Evolutionary conservation across 2,888 invertebrate species (phyloP).

Genomic region (Druceiella hillmani): DNA sequence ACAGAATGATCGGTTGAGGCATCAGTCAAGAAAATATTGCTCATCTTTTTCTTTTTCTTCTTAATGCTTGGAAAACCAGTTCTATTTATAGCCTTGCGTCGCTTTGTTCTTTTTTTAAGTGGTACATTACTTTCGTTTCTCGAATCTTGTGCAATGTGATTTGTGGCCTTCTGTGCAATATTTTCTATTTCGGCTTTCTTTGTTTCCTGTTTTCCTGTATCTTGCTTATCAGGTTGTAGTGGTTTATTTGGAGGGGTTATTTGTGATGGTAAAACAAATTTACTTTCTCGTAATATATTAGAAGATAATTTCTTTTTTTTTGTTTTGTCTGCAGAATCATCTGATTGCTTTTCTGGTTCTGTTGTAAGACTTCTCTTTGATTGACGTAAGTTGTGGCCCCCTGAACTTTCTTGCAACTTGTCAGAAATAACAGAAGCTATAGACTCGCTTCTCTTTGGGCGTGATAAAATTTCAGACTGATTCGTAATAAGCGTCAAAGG

Average conservation of each 20-base stretch:
- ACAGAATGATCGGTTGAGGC: conserved; percentile 33
- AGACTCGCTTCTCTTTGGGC: conserved; percentile 44
- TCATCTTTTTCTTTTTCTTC: conserved; percentile 69
- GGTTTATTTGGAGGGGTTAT: conserved; percentile 39
- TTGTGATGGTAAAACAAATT: conserved; percentile 41
- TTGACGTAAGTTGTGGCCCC: conserved; percentile 45
- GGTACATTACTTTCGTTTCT: too few species aligned
- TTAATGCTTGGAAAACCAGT: conserved; percentile 85
- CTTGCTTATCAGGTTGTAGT: conserved; percentile 38
- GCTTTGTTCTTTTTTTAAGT: conserved; percentile 46
- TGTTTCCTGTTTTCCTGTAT: conserved; percentile 31
- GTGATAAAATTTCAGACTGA: conserved; percentile 33
- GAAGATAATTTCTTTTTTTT: conserved; percentile 40
- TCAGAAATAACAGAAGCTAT: conserved; percentile 48
- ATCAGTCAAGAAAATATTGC: conserved; percentile 30
- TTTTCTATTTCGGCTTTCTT: conserved; percentile 33
- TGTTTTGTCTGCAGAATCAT: conserved; percentile 38
- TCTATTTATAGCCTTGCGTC: conserved; percentile 75
- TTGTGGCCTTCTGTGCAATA: conserved; percentile 32
- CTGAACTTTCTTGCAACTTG: conserved; percentile 42
- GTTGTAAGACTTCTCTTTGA: conserved; percentile 40
- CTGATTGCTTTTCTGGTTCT: conserved; percentile 30
- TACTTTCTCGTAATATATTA: conserved; percentile 44
- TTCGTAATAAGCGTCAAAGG: conserved; percentile 41
- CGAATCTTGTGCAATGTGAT: conserved; percentile 31